A percentile compares a stretch with the other conserved stretches of the same genome.
These are phyloP conservation scores for Tetranychus urticae DNA, from an alignment of 1,140 invertebrate species.

Conservation along the genomic window DNA sequence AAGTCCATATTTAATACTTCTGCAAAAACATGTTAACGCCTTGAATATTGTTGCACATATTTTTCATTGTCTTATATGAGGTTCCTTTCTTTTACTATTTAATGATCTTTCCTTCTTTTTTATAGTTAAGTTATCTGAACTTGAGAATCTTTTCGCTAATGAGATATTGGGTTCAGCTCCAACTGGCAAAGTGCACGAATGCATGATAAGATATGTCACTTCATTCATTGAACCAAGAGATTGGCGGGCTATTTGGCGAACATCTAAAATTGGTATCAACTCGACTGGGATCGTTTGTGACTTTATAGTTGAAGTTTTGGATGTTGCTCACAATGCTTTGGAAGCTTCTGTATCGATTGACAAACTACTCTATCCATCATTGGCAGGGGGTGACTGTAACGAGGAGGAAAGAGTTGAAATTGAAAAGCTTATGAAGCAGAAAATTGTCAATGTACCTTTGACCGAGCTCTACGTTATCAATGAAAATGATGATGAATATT, in stretches of 20 bases:
- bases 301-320: conserved; percentile 13
- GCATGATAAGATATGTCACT: conserved; percentile 11
- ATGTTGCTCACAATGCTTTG: conserved; percentile 6
- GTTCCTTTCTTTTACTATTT: background rate
- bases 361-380: background rate
- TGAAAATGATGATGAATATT: conserved; percentile 10
- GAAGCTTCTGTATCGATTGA: conserved; percentile 11
- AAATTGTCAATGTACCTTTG: conserved; percentile 8
- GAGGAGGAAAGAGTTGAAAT: background rate
- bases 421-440: background rate
- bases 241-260: conserved; percentile 15
- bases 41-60: background rate
- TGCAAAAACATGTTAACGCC: background rate
- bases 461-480: conserved; percentile 11
- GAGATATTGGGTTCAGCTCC: background rate
- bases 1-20: background rate
- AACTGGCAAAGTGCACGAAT: conserved; percentile 1
- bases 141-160: background rate
- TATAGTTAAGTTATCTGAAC: background rate
- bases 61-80: background rate
- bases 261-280: background rate
- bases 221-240: conserved; percentile 13
- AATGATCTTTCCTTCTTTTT: background rate
- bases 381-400: background rate
- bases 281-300: conserved; percentile 2